Evolutionary conservation across 1,140 invertebrate species (phyloP), one percentile per base, ranked within the genome.

Genomic region (Ruditapes philippinarum): DNA sequence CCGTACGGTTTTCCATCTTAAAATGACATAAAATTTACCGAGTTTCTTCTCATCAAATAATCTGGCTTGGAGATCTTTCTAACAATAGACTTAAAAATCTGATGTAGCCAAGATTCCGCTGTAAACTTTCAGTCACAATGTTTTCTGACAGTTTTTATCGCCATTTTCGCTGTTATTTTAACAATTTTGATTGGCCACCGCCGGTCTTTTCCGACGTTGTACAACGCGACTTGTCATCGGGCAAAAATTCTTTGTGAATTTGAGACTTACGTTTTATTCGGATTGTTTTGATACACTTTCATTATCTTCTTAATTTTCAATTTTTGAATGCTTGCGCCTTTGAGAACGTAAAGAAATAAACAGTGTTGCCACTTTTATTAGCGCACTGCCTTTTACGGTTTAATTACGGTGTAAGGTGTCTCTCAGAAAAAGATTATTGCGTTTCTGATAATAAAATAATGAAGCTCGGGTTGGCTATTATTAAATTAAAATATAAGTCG

Each of bases 21-120:
- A 70, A 70, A 70, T 14, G 65, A 40, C 36, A 70, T 70, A 70
- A 70, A 36, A 7, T 70, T 70, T 28, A 40, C 65, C 14, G 17
- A 70, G 38, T 70, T 70, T 70, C 65, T 70, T 70, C 65, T 70
- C 65, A 70, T 38, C 2, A 70, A 70, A 70, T 38, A 65, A 36
- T 70, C 33, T 70, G 19, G 38, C 33, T 1, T n/a, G 14, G 14
- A 25, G 65, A 70, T 70, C 33, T n/a, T 17, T 33, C 7, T 5
- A 28, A 19, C 36, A 28, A 25, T 25, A 25, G 33, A 65, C 25
- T 31, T 9, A 33, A 65, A 14, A 31, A 9, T 36, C 51, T 4
- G 51, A 62, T 70, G 65, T 70, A 70, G 65, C 36, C 65, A 70
- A 1, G 65, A 70, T 70, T 70, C 12, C 65, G n/a, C 3, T 22